These are phyloP conservation scores for Leuciscus idus DNA, from an alignment of 2,113 vertebrate genomes.

Conservation along the genomic window DNA sequence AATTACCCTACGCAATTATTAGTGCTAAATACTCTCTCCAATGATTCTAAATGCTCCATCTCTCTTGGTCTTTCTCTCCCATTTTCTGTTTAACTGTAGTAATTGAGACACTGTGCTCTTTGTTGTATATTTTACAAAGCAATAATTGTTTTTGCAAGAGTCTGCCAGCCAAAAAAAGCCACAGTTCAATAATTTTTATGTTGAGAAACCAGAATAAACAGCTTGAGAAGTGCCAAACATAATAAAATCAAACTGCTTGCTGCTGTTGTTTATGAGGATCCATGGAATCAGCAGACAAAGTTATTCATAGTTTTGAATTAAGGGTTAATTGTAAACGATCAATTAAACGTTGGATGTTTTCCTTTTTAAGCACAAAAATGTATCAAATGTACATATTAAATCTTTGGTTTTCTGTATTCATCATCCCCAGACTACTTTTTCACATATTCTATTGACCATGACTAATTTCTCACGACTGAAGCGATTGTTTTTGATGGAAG, in stretches of 20 bases:
- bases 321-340: neutral
- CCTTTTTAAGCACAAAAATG: neutral
- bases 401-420: neutral
- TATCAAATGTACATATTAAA: neutral
- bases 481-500: slow-evolving; percentile 33
- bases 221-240: slow-evolving; percentile 32
- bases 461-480: slow-evolving; percentile 14
- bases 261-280: neutral
- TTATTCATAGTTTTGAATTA: neutral
- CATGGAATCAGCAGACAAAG: neutral
- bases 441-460: neutral
- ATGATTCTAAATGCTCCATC: neutral
- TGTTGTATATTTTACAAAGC: slow-evolving; percentile 43
- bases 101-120: slow-evolving; percentile 19
- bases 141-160: slow-evolving; percentile 45
- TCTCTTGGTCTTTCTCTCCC: neutral
- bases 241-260: slow-evolving; percentile 4
- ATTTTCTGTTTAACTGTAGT: slow-evolving; percentile 23
- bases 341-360: neutral
- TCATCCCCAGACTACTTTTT: neutral
- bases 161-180: slow-evolving; percentile 34
- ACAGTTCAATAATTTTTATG: slow-evolving; percentile 35
- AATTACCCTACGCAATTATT: slow-evolving; percentile 38
- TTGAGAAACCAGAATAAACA: slow-evolving; percentile 41
- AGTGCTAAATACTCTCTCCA: slow-evolving; percentile 44